Conservation (phyloP, 2,888 invertebrate genomes). For the Dastarcus helophoroides region DNA sequence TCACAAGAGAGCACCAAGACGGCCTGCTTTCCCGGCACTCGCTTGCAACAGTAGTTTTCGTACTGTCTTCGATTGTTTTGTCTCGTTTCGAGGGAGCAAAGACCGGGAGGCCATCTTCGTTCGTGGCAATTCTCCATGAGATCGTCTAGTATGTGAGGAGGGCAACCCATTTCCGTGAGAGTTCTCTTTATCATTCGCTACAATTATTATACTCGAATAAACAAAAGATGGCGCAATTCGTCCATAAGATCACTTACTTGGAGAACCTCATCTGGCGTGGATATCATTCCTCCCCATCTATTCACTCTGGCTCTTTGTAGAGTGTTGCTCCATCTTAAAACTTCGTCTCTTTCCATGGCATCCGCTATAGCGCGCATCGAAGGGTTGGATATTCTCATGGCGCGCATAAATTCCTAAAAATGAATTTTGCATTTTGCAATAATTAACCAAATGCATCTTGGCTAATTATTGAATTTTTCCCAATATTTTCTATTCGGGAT, state of each 20-base stretch:
- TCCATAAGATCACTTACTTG: constrained; percentile 57
- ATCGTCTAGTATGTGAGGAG: constrained; percentile 84
- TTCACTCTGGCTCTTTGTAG: constrained; percentile 79
- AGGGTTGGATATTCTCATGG: constrained; percentile 85
- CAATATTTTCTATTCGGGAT: too few relatives aligned
- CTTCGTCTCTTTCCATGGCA: constrained; percentile 90
- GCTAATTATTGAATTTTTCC: too few relatives aligned
- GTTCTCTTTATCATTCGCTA: constrained; percentile 91
- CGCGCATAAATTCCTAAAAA: constrained; percentile 77
- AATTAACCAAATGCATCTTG: too few relatives aligned
- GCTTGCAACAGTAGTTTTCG: constrained; percentile 87
- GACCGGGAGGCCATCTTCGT: constrained; percentile 86
- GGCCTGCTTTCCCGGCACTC: constrained; percentile 92
- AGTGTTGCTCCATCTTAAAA: constrained; percentile 77
- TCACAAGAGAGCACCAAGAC: constrained; percentile 90
- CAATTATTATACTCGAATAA: constrained; percentile 16
- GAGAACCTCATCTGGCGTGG: constrained; percentile 88
- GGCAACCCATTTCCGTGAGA: constrained; percentile 87
- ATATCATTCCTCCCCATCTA: constrained; percentile 97
- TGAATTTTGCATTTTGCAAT: too few relatives aligned
- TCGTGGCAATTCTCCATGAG: constrained; percentile 97
- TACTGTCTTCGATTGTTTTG: constrained; percentile 89
- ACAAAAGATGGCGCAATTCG: too few relatives aligned
- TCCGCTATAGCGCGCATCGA: constrained; percentile 86
- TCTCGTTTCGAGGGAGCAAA: constrained; percentile 84